Evolutionary conservation across 1,140 invertebrate species (phyloP), one percentile per base, ranked within the genome.

Genomic region (Drosophila ambigua): DNA sequence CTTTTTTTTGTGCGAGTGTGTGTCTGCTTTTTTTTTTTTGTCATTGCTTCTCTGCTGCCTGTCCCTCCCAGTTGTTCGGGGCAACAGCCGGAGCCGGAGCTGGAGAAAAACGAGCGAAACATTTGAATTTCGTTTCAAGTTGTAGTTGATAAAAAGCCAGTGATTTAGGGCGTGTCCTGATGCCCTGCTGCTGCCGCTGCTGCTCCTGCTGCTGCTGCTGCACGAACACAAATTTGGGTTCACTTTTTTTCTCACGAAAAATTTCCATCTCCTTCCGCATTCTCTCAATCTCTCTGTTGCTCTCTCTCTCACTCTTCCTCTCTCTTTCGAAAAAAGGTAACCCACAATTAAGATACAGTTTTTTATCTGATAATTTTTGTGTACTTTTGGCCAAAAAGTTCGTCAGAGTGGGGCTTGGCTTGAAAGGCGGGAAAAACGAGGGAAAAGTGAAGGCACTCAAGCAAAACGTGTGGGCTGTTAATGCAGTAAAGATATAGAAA

Each of bases 41-140:
- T 44, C 13, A 5, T 20, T 59, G 13, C 49, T 16, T 4, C 15
- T 0, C 13, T 3, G 6, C 6, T 6, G 9, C 5, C n/a, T 28
- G 7, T 26, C 45, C 61, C 23, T 11, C 16, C 16, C 55, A 16
- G 78, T 82, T 87, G 82, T 76, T 87, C 82, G 78, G 59, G 63
- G 41, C 74, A 65, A 77, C 75, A 69, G 66, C 67, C 67, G 67
- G 66, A 57, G 66, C 16, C 50, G 44, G 68, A 35, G 41, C 63
- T 43, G 53, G 58, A 55, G 43, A 62, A 75, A 72, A 72, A 88
- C 65, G 64, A 85, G 64, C 51, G 78, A 60, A 72, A 60, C 82
- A 88, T 88, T 88, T 88, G 79, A 88, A 88, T 88, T 88, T 79
- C 68, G 67, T 67, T 87, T 79, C 83, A 83, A 79, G 79, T 79